These are phyloP conservation scores for Nycticorax nycticorax DNA, from an alignment of 2,113 vertebrate genomes.

Conservation along the genomic window DNA sequence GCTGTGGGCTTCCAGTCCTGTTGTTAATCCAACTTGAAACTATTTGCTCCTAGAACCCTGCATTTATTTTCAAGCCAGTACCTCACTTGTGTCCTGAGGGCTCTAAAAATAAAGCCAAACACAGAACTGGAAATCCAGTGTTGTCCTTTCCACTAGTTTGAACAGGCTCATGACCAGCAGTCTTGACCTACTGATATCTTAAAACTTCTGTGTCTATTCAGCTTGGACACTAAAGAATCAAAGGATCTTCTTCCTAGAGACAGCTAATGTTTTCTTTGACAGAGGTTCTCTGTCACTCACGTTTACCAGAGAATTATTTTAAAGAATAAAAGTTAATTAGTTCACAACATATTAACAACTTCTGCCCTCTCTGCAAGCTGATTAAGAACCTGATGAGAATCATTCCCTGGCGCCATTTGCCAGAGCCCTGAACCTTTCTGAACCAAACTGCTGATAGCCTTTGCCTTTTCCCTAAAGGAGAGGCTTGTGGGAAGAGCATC, in stretches of 20 bases:
- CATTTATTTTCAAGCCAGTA: neutral
- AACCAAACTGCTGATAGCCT: neutral
- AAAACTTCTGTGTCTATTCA: neutral
- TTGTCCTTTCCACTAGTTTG: neutral
- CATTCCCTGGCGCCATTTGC: neutral
- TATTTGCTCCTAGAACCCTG: neutral
- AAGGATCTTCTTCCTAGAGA: neutral
- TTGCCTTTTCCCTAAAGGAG: neutral
- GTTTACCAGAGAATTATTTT: neutral
- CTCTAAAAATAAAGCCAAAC: neutral
- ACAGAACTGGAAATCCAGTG: neutral
- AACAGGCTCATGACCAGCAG: neutral
- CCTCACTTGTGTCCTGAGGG: neutral
- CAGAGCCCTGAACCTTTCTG: neutral
- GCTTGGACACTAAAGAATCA: neutral
- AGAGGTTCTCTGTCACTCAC: neutral
- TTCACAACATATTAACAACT: neutral
- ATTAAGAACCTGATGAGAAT: neutral
- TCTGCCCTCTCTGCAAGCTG: neutral
- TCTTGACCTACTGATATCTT: rapidly evolving
- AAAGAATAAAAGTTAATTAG: neutral
- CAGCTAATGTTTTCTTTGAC: neutral
- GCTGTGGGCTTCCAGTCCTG: neutral
- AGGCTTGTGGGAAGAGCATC: rapidly evolving
- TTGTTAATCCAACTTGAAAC: neutral